Evolutionary conservation across 2,888 invertebrate species (phyloP), one percentile per base, ranked within the genome.

Genomic region (Psococerastis gibbosa): DNA sequence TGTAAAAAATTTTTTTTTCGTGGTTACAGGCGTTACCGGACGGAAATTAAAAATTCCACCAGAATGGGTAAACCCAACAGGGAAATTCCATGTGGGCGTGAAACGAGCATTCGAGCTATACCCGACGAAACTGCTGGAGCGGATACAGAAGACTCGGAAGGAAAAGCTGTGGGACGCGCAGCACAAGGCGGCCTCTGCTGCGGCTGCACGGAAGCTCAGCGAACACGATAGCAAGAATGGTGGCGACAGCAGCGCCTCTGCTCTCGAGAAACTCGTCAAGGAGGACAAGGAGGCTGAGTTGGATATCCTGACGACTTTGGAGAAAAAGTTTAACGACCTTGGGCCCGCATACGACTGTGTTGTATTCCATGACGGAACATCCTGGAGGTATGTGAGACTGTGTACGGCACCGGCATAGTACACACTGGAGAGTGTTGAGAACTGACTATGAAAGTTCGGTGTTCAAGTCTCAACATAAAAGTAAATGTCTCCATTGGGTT

Each of bases 301-400:
- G 43, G 95, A 97, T 53, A 69, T 82, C 46, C 66, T 97, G 46
- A 80, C 74, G 52, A 69, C 65, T 47, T 68, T 79, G 41, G 94
- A 97, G 50, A 95, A 94, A 59, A 85, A 89, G 57, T 89, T 78
- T 60, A 67, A 64, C 44, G 92, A 95, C 57, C 61, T 76, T 6
- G 95, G 94, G 15, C 88, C 88, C 2, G 75, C 84, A 3, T 91
- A 82, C 59, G 98, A 98, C 62, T 89, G 92, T 64, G 71, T 98
- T 42, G 71, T 95, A 22, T 97, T 88, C 62, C 73, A 89, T 56
- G 91, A 95, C 64, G 92, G 92, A n/a, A 65, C 68, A 18, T 73
- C 79, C 22, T 97, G 94, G 94, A 75, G 77, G 83, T 76, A 53
- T 59, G n/a, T n/a, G n/a, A n/a, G n/a, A n/a, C n/a, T n/a, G n/a